Conservation (phyloP, 2,888 invertebrate genomes). For the Esperia sulphurella region DNA sequence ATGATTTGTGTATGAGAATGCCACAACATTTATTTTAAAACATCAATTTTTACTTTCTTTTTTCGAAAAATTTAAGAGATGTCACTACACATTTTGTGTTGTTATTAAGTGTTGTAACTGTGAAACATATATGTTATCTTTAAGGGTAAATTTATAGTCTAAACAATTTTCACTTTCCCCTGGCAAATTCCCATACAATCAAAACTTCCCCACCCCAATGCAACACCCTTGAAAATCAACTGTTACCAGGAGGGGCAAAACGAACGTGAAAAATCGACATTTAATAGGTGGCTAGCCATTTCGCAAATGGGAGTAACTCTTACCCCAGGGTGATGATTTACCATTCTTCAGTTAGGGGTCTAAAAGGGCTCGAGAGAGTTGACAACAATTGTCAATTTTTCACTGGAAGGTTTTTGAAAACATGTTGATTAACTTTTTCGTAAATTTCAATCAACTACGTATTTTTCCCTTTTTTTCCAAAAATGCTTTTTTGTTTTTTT, state of each 20-base stretch:
- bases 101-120: too few relatives aligned
- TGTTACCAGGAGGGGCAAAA: conserved; percentile 27
- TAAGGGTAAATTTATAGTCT: too few relatives aligned
- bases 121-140: too few relatives aligned
- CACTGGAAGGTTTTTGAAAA: conserved; percentile 12
- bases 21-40: too few relatives aligned
- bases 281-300: conserved; percentile 69
- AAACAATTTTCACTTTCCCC: too few relatives aligned
- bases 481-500: too few relatives aligned
- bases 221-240: conserved; percentile 4
- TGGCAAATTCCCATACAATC: neutral
- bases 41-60: too few relatives aligned
- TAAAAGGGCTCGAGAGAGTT: conserved; percentile 10
- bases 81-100: too few relatives aligned
- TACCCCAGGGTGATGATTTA: conserved; percentile 41
- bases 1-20: too few relatives aligned
- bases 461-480: too few relatives aligned
- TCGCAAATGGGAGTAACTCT: conserved; percentile 39
- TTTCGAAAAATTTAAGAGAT: too few relatives aligned
- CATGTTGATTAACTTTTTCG: conserved; percentile 1
- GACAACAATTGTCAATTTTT: conserved; percentile 23
- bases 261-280: conserved; percentile 72
- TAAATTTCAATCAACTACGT: too few relatives aligned
- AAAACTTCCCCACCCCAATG: neutral
- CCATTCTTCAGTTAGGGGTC: conserved; percentile 17